These are phyloP conservation scores for Eucidaris tribuloides DNA, from an alignment of 35 echinoderm and acorn worm genomes.

Conservation along the genomic window DNA sequence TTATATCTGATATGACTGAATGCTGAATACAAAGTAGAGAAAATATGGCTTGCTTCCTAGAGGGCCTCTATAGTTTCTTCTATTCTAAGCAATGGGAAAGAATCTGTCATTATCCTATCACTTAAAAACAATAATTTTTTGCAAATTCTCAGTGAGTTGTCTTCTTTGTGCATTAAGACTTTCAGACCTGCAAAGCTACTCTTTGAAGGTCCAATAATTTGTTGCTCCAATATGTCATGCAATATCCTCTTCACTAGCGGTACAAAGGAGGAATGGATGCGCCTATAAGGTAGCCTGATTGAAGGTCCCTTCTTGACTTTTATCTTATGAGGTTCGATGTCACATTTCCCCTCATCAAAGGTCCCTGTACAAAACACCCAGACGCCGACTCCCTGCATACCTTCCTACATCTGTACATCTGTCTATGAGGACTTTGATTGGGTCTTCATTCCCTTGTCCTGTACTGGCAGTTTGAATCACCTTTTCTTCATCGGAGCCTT, in stretches of 20 bases:
- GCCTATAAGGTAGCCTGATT: not conserved
- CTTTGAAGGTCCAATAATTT: slow-evolving; percentile 16
- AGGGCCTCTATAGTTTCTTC: slow-evolving; percentile 59
- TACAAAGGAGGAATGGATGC: not conserved
- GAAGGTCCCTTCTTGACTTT: not conserved
- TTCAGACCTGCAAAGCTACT: not conserved
- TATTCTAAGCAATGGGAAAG: slow-evolving; percentile 52
- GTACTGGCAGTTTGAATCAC: too few species aligned
- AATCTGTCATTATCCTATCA: slow-evolving; percentile 14
- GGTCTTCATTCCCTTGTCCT: too few species aligned
- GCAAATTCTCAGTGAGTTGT: slow-evolving; percentile 9
- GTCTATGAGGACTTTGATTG: too few species aligned
- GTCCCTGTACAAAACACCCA: slow-evolving; percentile 5
- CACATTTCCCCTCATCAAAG: slow-evolving; percentile 27
- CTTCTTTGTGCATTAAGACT: slow-evolving; percentile 19
- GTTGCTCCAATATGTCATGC: slow-evolving; percentile 8
- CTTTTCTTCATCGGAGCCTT: too few species aligned
- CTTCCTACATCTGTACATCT: too few species aligned
- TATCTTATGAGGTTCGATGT: slow-evolving; percentile 28
- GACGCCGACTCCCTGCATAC: too few species aligned
- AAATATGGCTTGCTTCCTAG: slow-evolving; percentile 40
- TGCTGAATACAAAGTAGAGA: too few species aligned
- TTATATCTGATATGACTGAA: too few species aligned
- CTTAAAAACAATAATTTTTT: not conserved
- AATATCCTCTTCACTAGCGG: not conserved